Percentiles rank a stretch among this genome's conserved stretches.
phyloP scores from a whole-genome alignment of 2,797 vertebrate genomes.

The Catostomus latipinnis region DNA sequence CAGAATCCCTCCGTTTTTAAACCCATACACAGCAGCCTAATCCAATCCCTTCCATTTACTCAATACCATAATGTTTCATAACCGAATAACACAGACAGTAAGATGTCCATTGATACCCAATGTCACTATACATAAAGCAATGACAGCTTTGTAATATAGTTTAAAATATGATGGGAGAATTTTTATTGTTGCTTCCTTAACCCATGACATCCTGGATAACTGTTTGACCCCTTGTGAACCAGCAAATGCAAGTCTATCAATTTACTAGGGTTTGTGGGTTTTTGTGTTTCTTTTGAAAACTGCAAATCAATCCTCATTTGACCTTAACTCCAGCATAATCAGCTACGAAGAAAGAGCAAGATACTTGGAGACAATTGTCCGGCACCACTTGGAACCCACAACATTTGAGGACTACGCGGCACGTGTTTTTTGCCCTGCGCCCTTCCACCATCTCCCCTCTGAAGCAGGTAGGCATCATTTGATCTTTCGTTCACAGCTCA shows the following conservation, averaged over 20 bases:
- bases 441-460: slow-evolving; percentile 87
- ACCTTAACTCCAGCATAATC: slow-evolving; percentile 76
- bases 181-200: slow-evolving; percentile 7
- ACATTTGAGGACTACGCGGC: slow-evolving; percentile 97
- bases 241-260: not conserved
- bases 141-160: slow-evolving; percentile 51
- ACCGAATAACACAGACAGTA: slow-evolving; percentile 59
- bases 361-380: slow-evolving; percentile 94
- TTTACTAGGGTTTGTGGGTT: slow-evolving; percentile 4
- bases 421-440: slow-evolving; percentile 96
- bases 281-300: slow-evolving; percentile 10
- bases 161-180: slow-evolving; percentile 36
- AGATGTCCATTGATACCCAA: slow-evolving; percentile 51
- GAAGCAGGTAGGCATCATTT: slow-evolving; percentile 84
- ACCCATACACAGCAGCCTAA: slow-evolving; percentile 50
- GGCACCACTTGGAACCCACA: slow-evolving; percentile 94
- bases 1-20: slow-evolving; percentile 59
- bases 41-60: slow-evolving; percentile 61
- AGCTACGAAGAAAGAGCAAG: slow-evolving; percentile 97
- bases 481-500: not conserved
- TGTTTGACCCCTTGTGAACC: slow-evolving; percentile 15
- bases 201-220: slow-evolving; percentile 7
- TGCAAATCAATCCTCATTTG: slow-evolving; percentile 12
- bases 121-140: slow-evolving; percentile 47
- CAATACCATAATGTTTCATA: slow-evolving; percentile 59